These are phyloP conservation scores for Drosophila jambulina DNA, from an alignment of 1,140 invertebrate genomes.

Conservation along the genomic window DNA sequence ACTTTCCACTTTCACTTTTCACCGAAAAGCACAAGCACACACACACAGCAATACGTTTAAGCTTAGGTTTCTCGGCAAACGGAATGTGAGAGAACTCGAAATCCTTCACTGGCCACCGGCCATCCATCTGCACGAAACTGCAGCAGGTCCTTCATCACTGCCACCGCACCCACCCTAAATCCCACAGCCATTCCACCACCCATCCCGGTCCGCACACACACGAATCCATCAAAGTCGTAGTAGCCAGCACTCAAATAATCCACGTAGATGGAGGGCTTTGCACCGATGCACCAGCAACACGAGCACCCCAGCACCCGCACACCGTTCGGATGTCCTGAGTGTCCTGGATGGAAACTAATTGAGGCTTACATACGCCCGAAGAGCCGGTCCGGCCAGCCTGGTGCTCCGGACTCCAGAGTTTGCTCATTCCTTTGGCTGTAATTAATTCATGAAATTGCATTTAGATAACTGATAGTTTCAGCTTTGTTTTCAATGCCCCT, in stretches of 20 bases:
- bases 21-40: constrained; percentile 19
- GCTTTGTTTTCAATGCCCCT: constrained; percentile 13
- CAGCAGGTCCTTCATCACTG: constrained; percentile 4
- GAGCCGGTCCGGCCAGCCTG: constrained; percentile 6
- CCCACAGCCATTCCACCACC: neutral
- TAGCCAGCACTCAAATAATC: constrained; percentile 39
- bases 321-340: constrained; percentile 7
- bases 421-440: constrained; percentile 21
- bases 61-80: constrained; percentile 34
- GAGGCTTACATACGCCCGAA: constrained; percentile 37
- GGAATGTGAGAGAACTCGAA: constrained; percentile 22
- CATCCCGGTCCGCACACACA: constrained; percentile 7
- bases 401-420: constrained; percentile 8
- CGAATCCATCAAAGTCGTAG: constrained; percentile 41
- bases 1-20: constrained; percentile 19
- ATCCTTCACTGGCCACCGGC: constrained; percentile 28
- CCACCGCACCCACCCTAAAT: constrained; percentile 1
- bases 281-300: constrained; percentile 34
- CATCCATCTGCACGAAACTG: constrained; percentile 13
- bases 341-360: constrained; percentile 47
- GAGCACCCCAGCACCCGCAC: constrained; percentile 1
- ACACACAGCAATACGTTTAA: constrained; percentile 1
- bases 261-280: constrained; percentile 47
- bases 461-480: constrained; percentile 30
- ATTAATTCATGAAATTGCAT: constrained; percentile 38